Conservation (phyloP, 64 coral and sea anemone genomes). For the Montipora efflorescens region DNA sequence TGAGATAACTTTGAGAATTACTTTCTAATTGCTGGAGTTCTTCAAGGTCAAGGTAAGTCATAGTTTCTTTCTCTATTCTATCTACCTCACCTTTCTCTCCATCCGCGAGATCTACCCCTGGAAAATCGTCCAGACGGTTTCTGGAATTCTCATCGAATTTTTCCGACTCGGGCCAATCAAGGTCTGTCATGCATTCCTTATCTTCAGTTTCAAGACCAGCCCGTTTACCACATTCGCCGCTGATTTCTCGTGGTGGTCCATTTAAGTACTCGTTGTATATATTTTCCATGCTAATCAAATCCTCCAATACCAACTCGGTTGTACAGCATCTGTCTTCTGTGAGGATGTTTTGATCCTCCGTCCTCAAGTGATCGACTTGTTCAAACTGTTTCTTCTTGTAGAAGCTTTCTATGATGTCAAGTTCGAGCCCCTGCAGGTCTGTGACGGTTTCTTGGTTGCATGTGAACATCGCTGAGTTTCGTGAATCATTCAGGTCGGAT, state of each 20-base stretch:
- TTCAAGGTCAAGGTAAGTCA: constrained; percentile 12
- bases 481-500: constrained; percentile 13
- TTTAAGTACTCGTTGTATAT: constrained; percentile 27
- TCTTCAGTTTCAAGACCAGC: neutral
- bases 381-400: constrained; percentile 5
- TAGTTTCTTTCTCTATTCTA: constrained; percentile 32
- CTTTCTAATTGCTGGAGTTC: constrained; percentile 46
- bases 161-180: constrained; percentile 16
- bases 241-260: neutral
- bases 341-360: neutral
- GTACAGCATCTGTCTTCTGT: constrained; percentile 36
- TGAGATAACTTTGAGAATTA: constrained; percentile 5
- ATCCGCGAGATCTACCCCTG: neutral
- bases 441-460: constrained; percentile 19
- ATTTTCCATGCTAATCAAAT: constrained; percentile 45
- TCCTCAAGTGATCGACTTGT: neutral
- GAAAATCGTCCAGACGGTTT: neutral
- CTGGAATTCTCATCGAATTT: constrained; percentile 22
- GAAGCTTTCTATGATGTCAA: constrained; percentile 22
- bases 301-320: constrained; percentile 32
- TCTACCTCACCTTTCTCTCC: constrained; percentile 31
- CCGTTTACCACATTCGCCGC: neutral
- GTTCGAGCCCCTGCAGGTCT: constrained; percentile 12
- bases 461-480: neutral
- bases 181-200: constrained; percentile 61